Conservation (phyloP, 2,888 invertebrate species). For the Hirtodrosophila histrioides region DNA sequence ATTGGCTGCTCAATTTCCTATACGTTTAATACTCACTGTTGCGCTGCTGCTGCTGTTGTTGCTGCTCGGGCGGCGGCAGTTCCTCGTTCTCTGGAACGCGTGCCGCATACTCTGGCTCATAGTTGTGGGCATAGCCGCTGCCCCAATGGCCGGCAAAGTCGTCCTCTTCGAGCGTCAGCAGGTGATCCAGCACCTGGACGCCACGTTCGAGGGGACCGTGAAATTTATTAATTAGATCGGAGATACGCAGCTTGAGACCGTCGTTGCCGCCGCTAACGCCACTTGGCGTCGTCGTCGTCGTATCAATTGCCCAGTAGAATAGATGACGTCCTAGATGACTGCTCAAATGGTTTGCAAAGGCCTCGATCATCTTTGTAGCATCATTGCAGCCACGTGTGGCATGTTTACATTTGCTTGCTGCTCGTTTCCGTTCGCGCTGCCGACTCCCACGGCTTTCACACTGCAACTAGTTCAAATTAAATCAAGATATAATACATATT, state of each 20-base stretch:
- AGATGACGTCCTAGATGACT: slow-evolving; percentile 86
- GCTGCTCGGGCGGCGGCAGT: slow-evolving; percentile 55
- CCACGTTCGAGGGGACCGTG: slow-evolving; percentile 84
- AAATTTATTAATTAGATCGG: slow-evolving; percentile 85
- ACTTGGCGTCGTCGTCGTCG: slow-evolving; percentile 38
- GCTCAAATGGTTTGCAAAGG: slow-evolving; percentile 83
- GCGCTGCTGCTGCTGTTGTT: slow-evolving; percentile 32
- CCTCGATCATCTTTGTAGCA: slow-evolving; percentile 83
- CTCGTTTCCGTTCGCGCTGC: slow-evolving; percentile 2
- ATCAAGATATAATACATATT: slow-evolving; percentile 22
- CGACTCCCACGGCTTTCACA: slow-evolving; percentile 21
- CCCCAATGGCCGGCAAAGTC: slow-evolving; percentile 84
- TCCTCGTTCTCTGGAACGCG: slow-evolving; percentile 67
- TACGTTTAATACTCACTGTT: slow-evolving; percentile 46
- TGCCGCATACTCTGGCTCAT: slow-evolving; percentile 77
- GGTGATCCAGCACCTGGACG: slow-evolving; percentile 87
- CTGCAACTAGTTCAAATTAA: slow-evolving; percentile 27
- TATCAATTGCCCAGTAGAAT: slow-evolving; percentile 87
- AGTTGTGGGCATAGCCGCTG: slow-evolving; percentile 82
- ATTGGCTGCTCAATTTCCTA: slow-evolving; percentile 38
- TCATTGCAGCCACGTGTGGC: slow-evolving; percentile 43
- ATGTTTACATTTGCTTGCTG: slow-evolving; percentile 42
- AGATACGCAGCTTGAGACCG: slow-evolving; percentile 86
- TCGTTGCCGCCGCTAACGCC: slow-evolving; percentile 74
- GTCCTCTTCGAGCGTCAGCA: slow-evolving; percentile 86